Conservation (phyloP, 1,140 invertebrate genomes). For the Platyscapa corneri region DNA sequence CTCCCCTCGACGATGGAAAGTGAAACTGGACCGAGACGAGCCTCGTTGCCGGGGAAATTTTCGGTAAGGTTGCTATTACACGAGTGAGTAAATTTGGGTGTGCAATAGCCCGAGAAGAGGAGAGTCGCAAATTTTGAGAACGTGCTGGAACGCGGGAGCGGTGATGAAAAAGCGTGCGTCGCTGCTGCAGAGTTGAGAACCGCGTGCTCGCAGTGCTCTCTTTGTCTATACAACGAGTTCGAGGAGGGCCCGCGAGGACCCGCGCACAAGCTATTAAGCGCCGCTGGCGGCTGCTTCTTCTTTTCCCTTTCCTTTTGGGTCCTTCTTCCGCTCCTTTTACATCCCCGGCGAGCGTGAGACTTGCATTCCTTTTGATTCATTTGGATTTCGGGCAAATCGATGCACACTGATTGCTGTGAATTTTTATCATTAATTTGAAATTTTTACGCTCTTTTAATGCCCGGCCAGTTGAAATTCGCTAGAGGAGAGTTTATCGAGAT, state of each 20-base stretch:
- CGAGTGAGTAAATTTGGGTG: too few species aligned
- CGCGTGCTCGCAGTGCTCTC: conserved; percentile 17
- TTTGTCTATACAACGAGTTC: conserved; percentile 47
- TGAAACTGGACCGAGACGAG: too few species aligned
- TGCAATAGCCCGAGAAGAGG: too few species aligned
- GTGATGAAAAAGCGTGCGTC: background rate
- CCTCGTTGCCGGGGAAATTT: too few species aligned
- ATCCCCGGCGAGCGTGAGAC: conserved; percentile 15
- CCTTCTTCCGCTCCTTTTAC: conserved; percentile 10
- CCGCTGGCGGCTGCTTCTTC: conserved; percentile 11
- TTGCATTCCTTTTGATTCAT: conserved; percentile 11
- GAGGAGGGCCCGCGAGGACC: conserved; percentile 32
- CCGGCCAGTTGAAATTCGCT: conserved; percentile 1
- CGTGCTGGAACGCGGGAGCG: too few species aligned
- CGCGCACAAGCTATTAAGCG: conserved; percentile 43
- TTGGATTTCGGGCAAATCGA: conserved; percentile 22
- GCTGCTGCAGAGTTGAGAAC: conserved; percentile 12
- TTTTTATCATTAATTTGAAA: conserved; percentile 17
- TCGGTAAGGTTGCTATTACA: too few species aligned
- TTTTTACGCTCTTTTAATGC: background rate
- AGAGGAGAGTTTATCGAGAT: background rate
- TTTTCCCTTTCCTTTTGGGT: conserved; percentile 6
- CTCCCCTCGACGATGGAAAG: background rate
- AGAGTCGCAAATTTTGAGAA: too few species aligned
- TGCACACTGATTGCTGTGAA: background rate